Evolutionary conservation across 2,797 vertebrate species (phyloP), one percentile per base, ranked within the genome.

Genomic region (Acipenser oxyrinchus): DNA sequence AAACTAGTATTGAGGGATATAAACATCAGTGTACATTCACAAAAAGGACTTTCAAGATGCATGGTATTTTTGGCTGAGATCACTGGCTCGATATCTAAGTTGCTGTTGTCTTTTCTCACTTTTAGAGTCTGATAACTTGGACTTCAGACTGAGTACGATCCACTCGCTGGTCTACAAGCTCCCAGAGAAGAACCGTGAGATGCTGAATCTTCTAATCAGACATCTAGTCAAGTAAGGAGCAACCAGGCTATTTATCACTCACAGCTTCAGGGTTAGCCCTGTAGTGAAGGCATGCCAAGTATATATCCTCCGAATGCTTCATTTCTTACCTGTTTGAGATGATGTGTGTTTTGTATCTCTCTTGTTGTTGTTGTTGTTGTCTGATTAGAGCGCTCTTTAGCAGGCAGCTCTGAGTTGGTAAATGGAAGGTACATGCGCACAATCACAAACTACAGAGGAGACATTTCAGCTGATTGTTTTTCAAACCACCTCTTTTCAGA

Each of bases 131-230:
- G 96, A 99, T 69, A 98, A 93, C 78, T 84, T 93, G 76, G 96
- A 98, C 85, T 90, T 91, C 72, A 88, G 95, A 63, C 87, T 95
- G 64, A 93, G 93, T 78, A 93, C 94, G 74, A 95, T 98, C 78
- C 96, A 99, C 51, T 88, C 91, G 0, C 83, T 98, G 50, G 86
- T 93, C 73, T 94, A 98, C 84, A 97, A 95, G 75, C 87, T 99
- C 1, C 95, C 96, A n/a, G 95, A 95, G 72, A 95, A 90, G 81
- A 96, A 96, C 74, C 86, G 87, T 52, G 93, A 97, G 77, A 98
- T 99, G 95, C 75, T 98, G 76, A 92, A 94, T 77, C 88, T 96
- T 73, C 90, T 98, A 15, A 94, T 98, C 74, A 90, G 89, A 71
- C 96, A 99, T 78, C 84, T 99, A 13, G 92, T 94, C 75, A 93